These are phyloP conservation scores for Menidia menidia DNA, from an alignment of 2,797 vertebrate species.

Conservation along the genomic window DNA sequence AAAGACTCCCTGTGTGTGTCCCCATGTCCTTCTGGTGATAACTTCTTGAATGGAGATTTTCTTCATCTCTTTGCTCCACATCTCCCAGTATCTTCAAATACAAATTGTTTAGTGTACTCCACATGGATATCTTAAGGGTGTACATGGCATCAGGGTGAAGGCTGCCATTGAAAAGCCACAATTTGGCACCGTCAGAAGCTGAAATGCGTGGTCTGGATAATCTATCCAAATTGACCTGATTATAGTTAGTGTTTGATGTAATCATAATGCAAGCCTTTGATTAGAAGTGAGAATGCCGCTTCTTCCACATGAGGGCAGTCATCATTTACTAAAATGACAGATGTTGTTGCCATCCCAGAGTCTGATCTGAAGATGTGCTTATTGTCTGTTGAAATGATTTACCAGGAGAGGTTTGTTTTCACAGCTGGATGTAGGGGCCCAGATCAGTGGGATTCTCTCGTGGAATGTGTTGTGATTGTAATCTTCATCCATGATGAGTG, in stretches of 20 bases:
- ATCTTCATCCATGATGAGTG: too few species aligned
- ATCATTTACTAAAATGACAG: constrained; percentile 61
- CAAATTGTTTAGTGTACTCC: constrained; percentile 37
- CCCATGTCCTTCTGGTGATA: constrained; percentile 47
- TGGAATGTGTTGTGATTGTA: not conserved
- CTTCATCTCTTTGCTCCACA: constrained; percentile 1
- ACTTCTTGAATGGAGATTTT: constrained; percentile 43
- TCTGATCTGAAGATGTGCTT: not conserved
- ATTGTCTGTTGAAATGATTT: constrained; percentile 12
- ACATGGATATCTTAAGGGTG: constrained; percentile 7
- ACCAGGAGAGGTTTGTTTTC: constrained; percentile 32
- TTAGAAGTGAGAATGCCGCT: constrained; percentile 32
- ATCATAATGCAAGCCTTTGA: constrained; percentile 2
- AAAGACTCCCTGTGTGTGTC: constrained; percentile 70
- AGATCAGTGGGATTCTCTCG: not conserved
- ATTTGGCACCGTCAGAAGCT: not conserved
- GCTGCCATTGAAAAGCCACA: not conserved
- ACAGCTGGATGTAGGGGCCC: constrained; percentile 25
- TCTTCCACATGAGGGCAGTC: constrained; percentile 81
- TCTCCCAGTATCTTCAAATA: constrained; percentile 39
- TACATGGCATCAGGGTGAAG: not conserved
- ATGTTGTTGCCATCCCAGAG: constrained; percentile 6
- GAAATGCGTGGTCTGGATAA: constrained; percentile 8
- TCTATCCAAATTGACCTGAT: constrained; percentile 12
- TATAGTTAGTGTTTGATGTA: not conserved